Conservation (phyloP, 2,113 vertebrate species). For the Vulpes ferrilata region DNA sequence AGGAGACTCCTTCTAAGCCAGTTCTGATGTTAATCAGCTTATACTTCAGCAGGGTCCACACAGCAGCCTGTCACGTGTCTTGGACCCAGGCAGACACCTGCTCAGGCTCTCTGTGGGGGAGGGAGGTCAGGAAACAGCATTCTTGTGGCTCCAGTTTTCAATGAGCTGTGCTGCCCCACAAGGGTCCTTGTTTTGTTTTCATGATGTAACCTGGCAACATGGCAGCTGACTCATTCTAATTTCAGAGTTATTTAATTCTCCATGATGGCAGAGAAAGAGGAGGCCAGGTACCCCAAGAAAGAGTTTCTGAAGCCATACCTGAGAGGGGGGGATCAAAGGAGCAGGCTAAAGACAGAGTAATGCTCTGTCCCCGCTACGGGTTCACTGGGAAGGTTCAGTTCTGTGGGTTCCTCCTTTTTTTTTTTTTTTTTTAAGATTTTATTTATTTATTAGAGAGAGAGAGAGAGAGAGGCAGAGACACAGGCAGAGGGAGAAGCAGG, state of each 20-base stretch:
- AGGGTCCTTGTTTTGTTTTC: slow-evolving; percentile 61
- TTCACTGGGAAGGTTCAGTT: neutral
- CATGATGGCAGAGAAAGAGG: accelerated
- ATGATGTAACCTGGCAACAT: neutral
- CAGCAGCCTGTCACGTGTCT: neutral
- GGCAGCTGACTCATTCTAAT: slow-evolving; percentile 27
- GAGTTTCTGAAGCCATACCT: neutral
- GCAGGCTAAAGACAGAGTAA: neutral
- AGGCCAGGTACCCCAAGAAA: neutral
- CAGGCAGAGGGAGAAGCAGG: too few relatives aligned
- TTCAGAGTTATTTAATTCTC: neutral
- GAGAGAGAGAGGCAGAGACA: too few relatives aligned
- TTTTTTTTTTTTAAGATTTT: too few relatives aligned
- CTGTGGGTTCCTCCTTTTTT: too few relatives aligned
- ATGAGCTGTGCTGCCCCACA: neutral
- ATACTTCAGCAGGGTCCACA: accelerated
- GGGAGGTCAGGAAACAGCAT: neutral
- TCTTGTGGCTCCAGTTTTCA: neutral
- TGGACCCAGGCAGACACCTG: neutral
- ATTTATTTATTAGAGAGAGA: too few relatives aligned
- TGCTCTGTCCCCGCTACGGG: accelerated
- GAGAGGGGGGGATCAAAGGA: neutral
- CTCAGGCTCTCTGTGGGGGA: neutral
- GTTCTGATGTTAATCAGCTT: neutral
- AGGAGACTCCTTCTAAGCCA: neutral